Conservation (phyloP, 2,113 vertebrate species). For the Promerops cafer region DNA sequence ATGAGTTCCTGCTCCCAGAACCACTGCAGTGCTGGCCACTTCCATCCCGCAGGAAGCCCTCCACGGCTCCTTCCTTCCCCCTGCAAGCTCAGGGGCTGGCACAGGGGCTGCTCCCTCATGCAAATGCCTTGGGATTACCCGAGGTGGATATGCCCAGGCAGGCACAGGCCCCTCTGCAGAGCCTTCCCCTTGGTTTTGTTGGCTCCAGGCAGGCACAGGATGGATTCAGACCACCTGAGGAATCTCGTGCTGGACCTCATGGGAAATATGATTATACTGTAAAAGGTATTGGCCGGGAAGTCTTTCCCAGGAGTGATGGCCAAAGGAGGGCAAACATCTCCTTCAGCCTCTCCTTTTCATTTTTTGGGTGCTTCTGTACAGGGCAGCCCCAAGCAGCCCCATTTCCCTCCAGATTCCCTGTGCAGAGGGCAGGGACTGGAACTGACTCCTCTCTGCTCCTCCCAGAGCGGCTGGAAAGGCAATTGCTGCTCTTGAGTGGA, state of each 20-base stretch:
- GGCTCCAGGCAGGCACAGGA: background rate
- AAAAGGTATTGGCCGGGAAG: background rate
- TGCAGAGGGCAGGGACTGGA: background rate
- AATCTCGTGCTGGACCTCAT: fast-evolving
- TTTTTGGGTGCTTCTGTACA: background rate
- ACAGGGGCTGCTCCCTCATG: background rate
- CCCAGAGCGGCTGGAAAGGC: background rate
- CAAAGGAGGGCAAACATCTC: background rate
- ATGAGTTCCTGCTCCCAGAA: background rate
- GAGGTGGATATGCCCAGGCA: background rate
- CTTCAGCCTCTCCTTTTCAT: background rate
- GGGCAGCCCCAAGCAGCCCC: background rate
- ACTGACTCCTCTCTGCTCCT: background rate
- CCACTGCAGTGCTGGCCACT: background rate
- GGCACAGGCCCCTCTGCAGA: background rate
- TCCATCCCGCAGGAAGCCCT: background rate
- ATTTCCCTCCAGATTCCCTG: fast-evolving
- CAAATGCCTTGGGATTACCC: background rate
- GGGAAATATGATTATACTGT: fast-evolving
- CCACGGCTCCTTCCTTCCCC: background rate
- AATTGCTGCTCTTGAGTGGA: background rate
- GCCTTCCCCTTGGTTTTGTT: background rate
- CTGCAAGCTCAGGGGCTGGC: background rate
- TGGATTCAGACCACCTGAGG: background rate
- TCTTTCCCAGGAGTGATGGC: background rate